Base-by-base conservation (phyloP, 1,140 invertebrate genomes). In the Venturia canescens region DNA sequence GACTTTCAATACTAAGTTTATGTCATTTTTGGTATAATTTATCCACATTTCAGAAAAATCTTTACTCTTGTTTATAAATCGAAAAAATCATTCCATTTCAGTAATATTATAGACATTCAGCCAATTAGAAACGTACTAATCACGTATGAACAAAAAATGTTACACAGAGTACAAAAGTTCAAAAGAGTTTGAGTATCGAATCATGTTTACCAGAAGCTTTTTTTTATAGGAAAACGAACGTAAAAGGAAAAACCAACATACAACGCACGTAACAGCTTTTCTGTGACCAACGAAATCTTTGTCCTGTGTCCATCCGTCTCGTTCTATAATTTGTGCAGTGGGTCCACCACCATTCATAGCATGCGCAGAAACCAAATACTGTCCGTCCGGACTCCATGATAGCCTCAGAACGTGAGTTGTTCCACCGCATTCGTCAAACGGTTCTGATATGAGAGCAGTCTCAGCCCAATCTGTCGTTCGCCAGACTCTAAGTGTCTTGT, bases 331-430 rank as follows among this genome's bases (percentile, higher is more conserved):
- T 90, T 97, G 96, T 1, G 98, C 98, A 0, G 98, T 99, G 3
- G 98, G 98, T 7, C 98, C 98, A 29, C 96, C 97, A 75, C 98
- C 98, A 91, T 99, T 99, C 97, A 99, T 99, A 0, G 98, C 98
- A 93, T 99, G 98, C 5, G 98, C 98, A 0, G 98, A 98, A 2
- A 99, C 96, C 63, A 99, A 93, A 92, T 98, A 99, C 85, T 98
- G 96, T 1, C 99, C 99, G 92, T 99, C 98, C 2, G 99, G 98
- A 38, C 98, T 99, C 99, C 99, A 99, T 50, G 96, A 96, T 11
- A 98, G 92, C 23, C 99, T 93, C 18, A 99, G 91, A 3, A 99
- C 96, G 90, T 99, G 97, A 13, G 98, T 99, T 7, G 98, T 99
- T 16, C 97, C 95, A 84, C 96, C 96, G 92, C 98, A 99, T 88